phyloP scores from a whole-genome alignment of 37 sponge, comb jelly and placozoan genomes.

The Spongilla lacustris region DNA sequence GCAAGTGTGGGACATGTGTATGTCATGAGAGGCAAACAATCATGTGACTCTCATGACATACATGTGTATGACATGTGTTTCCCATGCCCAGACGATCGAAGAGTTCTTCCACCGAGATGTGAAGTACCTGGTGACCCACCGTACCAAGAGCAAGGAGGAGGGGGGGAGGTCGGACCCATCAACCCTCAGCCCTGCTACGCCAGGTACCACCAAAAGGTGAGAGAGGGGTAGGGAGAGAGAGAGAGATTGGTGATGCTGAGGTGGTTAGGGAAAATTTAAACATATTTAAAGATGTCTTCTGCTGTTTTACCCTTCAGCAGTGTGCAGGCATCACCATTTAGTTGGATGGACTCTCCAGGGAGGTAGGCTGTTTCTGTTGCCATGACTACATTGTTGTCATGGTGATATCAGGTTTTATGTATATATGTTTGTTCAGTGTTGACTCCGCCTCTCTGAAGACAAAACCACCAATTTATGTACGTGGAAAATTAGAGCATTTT shows the following conservation, averaged over 20 bases:
- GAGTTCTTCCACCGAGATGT: constrained; percentile 44
- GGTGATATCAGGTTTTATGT: background rate
- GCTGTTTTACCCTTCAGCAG: background rate
- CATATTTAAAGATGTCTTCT: too few relatives aligned
- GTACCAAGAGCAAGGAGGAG: constrained; percentile 6
- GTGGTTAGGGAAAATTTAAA: background rate
- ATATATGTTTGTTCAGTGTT: background rate
- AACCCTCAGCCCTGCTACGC: constrained; percentile 30
- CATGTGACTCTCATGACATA: too few relatives aligned
- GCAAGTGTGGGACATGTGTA: too few relatives aligned
- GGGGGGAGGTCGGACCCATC: background rate
- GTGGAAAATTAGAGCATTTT: background rate
- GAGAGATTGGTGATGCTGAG: background rate
- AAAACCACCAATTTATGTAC: background rate
- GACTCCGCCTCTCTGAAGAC: background rate
- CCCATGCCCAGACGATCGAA: constrained; percentile 16
- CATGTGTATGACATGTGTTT: too few relatives aligned
- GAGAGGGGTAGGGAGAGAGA: too few relatives aligned
- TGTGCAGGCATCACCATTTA: too few relatives aligned
- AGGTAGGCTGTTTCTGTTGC: background rate
- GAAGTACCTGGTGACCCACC: constrained; percentile 51
- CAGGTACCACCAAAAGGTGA: constrained; percentile 11
- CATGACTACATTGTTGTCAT: too few relatives aligned
- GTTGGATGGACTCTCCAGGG: constrained; percentile 1
- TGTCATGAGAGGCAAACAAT: too few relatives aligned